Base-by-base conservation (phyloP, 2,797 vertebrate species). In the Artibeus lituratus region DNA sequence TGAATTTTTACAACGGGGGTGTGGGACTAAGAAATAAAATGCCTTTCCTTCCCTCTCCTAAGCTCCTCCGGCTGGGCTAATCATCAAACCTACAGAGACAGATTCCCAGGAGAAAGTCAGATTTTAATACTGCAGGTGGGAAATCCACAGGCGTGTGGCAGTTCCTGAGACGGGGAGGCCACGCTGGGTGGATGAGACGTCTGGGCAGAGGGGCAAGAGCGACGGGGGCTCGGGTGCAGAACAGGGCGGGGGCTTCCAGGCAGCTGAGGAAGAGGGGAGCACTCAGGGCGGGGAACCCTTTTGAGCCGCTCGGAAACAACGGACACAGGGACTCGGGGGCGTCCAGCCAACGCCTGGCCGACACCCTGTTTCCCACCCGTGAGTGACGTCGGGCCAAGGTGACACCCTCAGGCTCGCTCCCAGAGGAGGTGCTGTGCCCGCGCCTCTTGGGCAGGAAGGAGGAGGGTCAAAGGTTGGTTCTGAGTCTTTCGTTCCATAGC, bases 201-300 rank as follows among this genome's bases (percentile, higher is more conserved):
- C 5, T 7, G 49, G 35, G 10, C 18, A 5, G 5, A 3, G 72
- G 72, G 4, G 55, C 55, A 1, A 26, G 42, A 14, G 26, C 2
- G 18, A 29, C 2, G 0, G 29, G 73, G 1, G 24, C 19, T 5
- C 3, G 44, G 29, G 32, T n/a, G 19, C 16, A 10, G 29, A 19
- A 9, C 6, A 2, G 42, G 42, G 42, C 4, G 4, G 57, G 10
- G 57, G 42, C 29, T 10, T 18, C 29, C 73, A n/a, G 73, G 44
- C 2, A 10, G 16, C 19, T 6, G 32, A 7, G 47, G 74, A 1
- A 1, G 47, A n/a, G 18, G 18, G 29, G 72, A 18, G 3, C 16
- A 3, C 29, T 2, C 26, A 5, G 29, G 44, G 29, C 44, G 6
- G 44, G 74, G 1, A 49, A 5, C 18, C 4, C 8, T 4, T 0